phyloP scores from a whole-genome alignment of 2,888 invertebrate genomes.

The Hedychridium roseum region DNA sequence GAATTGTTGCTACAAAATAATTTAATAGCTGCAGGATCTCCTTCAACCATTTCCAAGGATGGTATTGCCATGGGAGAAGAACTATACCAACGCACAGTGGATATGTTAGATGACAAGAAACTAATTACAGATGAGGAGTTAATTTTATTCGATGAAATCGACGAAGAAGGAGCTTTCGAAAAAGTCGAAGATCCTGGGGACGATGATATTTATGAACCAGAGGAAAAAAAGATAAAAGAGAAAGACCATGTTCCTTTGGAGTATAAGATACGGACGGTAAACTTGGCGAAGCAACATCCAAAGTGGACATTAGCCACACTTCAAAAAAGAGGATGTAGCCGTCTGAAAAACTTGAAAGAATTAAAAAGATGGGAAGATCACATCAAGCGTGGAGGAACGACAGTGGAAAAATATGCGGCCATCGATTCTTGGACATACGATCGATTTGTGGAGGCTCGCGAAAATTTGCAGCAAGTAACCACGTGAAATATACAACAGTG shows the following conservation, averaged over 20 bases:
- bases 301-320: constrained; percentile 10
- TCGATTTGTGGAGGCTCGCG: constrained; percentile 9
- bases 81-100: neutral
- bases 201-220: neutral
- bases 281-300: constrained; percentile 10
- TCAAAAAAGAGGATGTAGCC: constrained; percentile 9
- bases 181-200: neutral
- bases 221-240: neutral
- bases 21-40: no score
- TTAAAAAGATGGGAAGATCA: constrained; percentile 13
- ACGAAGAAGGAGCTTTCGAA: neutral
- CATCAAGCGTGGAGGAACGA: constrained; percentile 13
- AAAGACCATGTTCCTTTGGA: constrained; percentile 6
- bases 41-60: no score
- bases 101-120: neutral
- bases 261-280: constrained; percentile 8
- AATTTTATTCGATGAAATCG: neutral
- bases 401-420: no score
- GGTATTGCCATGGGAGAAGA: constrained; percentile 2
- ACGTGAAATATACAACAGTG: neutral
- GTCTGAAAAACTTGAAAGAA: constrained; percentile 3
- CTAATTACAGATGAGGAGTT: constrained; percentile 4
- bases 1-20: no score
- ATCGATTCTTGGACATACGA: constrained; percentile 14
- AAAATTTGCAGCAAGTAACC: constrained; percentile 15